A percentile compares a stretch with the other conserved stretches of the same genome.
Conservation (phyloP, 1,140 invertebrate species). For the Mesaphorura yosii region DNA sequence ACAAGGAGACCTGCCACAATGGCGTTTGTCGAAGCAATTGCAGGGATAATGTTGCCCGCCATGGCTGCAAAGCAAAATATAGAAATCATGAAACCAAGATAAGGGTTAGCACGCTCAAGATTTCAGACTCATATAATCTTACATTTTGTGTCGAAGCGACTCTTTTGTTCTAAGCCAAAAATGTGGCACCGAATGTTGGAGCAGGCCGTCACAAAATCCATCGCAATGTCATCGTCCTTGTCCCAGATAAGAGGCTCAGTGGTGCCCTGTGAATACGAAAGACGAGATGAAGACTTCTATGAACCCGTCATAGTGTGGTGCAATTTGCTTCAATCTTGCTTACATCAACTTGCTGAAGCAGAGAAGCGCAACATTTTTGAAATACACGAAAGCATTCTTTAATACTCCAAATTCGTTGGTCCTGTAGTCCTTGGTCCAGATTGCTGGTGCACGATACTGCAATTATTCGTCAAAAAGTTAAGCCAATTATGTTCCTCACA, state of each 20-base stretch:
- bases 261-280: not conserved
- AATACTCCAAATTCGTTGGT: slow-evolving; percentile 72
- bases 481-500: slow-evolving; percentile 6
- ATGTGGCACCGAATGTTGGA: slow-evolving; percentile 86
- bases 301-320: not conserved
- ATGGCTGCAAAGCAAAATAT: slow-evolving; percentile 55
- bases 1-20: slow-evolving; percentile 91
- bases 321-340: slow-evolving; percentile 7
- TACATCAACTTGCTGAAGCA: slow-evolving; percentile 52
- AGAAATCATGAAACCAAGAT: not conserved
- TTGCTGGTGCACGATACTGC: slow-evolving; percentile 42
- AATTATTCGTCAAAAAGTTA: slow-evolving; percentile 32
- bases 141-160: slow-evolving; percentile 92
- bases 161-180: slow-evolving; percentile 78
- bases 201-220: slow-evolving; percentile 94
- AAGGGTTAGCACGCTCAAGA: slow-evolving; percentile 36
- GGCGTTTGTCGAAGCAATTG: slow-evolving; percentile 97
- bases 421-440: slow-evolving; percentile 40
- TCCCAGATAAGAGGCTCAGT: slow-evolving; percentile 77
- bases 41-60: slow-evolving; percentile 96
- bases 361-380: slow-evolving; percentile 50
- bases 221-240: slow-evolving; percentile 85
- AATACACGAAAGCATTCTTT: slow-evolving; percentile 66
- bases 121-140: too few species aligned
- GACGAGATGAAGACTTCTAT: too few species aligned